Evolutionary conservation across 2,797 vertebrate genomes (phyloP), one percentile per base, ranked within the genome.

Genomic region (Eutrigla gurnardus): DNA sequence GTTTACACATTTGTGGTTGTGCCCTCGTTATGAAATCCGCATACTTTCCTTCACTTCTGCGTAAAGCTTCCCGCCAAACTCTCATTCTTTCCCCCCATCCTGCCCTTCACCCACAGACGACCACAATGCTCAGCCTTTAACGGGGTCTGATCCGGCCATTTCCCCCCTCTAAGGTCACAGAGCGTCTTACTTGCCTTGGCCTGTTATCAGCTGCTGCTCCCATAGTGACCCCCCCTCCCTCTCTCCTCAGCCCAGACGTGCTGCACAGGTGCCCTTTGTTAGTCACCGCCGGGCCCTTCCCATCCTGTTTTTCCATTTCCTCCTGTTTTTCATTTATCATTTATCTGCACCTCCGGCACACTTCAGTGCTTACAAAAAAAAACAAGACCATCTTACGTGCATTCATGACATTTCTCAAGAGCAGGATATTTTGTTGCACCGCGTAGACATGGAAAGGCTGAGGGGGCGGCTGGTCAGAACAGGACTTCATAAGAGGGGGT

Each of bases 221-320:
- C 45, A 32, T 42, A 35, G 10, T 60, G 36, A 65, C 47, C 25
- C 25, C 25, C 25, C 25, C 25, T 25, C 25, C 25, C 40, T 63
- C 6, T 65, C 54, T 46, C 50, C 49, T 45, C 17, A 45, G 45
- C 37, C 45, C 75, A 82, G 76, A 82, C 73, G 75, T 50, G 0
- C 25, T 13, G 25, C 11, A 58, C 82, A 82, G 83, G 79, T 78
- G 72, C 10, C 17, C 39, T 36, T 43, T 77, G 9, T 87, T 65
- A 77, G 65, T 76, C 66, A 73, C 69, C 32, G 14, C 36, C 4
- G 25, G 65, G 59, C 37, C 42, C 53, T 75, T 82, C 81, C 42
- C 66, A 74, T 87, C 86, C 84, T 86, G 88, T 87, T 85, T 84
- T 74, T 53, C 42, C 49, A 47, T 65, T 36, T 80, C 33, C 40